These are phyloP conservation scores for Philhelius pedissequus DNA, from an alignment of 2,888 invertebrate species.

Conservation along the genomic window DNA sequence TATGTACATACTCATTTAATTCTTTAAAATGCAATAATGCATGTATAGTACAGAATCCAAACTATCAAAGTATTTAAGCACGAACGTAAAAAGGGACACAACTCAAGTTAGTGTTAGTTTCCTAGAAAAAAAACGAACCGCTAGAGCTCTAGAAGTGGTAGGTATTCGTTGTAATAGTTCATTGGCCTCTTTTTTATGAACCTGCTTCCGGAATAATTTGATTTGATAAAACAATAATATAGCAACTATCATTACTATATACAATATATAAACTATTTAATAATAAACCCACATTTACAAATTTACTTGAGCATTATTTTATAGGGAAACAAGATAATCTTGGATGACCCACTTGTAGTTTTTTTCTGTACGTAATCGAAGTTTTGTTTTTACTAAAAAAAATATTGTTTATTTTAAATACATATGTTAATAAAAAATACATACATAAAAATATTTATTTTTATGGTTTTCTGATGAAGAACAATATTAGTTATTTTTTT, in stretches of 20 bases:
- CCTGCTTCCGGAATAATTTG: background rate
- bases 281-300: no score
- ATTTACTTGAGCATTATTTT: background rate
- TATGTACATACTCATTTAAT: no score
- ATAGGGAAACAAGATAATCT: constrained; percentile 17
- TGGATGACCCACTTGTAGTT: constrained; percentile 32
- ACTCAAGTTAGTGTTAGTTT: background rate
- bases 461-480: no score
- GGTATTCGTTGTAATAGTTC: constrained; percentile 27
- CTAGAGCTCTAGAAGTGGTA: no score
- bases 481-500: no score
- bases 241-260: background rate
- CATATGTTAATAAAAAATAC: no score
- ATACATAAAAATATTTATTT: no score
- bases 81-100: background rate
- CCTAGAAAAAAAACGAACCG: background rate
- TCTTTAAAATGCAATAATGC: no score
- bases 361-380: background rate
- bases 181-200: constrained; percentile 3
- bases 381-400: background rate
- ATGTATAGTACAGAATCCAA: no score
- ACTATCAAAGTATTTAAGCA: background rate
- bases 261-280: no score
- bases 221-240: background rate
- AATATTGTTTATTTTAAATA: background rate